A percentile compares a stretch with the other conserved stretches of the same genome.
Evolutionary conservation across 2,113 vertebrate genomes (phyloP).

Genomic region (Oryctolagus cuniculus): mOryCun1.1 NC_091438.1:136974501-136975000

Average conservation of each 20-base stretch:
- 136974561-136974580: constrained; percentile 2
- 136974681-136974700: not conserved
- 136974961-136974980: constrained; percentile 19
- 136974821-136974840: constrained; percentile 53
- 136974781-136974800: constrained; percentile 60
- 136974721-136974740: constrained; percentile 72
- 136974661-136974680: not conserved
- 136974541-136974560: not conserved
- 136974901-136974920: constrained; percentile 28
- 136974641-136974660: not conserved
- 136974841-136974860: constrained; percentile 47
- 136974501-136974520: constrained; percentile 16
- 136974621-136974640: constrained; percentile 22
- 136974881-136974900: constrained; percentile 57
- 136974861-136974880: constrained; percentile 61
- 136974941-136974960: constrained; percentile 12
- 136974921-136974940: constrained; percentile 59
- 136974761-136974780: constrained; percentile 76
- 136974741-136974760: constrained; percentile 60
- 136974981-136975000: constrained; percentile 36
- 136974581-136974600: not conserved
- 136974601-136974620: not conserved
- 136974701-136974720: constrained; percentile 73
- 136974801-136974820: constrained; percentile 51
- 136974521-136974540: constrained; percentile 35